Base-by-base conservation (phyloP, 2,888 invertebrate genomes). In the Pristionchus japonicus region DNA sequence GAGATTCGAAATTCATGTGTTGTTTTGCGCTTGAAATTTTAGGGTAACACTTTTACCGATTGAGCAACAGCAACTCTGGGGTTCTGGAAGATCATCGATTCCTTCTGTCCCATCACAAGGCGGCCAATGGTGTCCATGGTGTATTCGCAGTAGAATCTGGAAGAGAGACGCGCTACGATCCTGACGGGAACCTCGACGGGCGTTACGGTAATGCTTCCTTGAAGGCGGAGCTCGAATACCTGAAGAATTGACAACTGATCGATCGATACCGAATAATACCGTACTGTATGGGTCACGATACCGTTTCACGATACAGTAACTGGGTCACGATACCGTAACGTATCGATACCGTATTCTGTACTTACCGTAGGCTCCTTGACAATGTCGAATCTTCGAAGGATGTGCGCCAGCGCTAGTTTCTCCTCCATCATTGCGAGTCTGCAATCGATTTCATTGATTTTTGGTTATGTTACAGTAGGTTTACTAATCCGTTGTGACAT, bases 141-240 rank as follows among this genome's bases (percentile, higher is more conserved):
- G 80, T 87, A 87, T 20, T 87, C 87, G n/a, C 64, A 64, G 87
- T 57, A 87, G 87, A 80, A 80, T 34, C 87, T 87, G 40, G n/a
- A n/a, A n/a, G n/a, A n/a, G n/a, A n/a, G n/a, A n/a, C n/a, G n/a
- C n/a, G n/a, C n/a, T 6, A 83, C 57, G 23, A 83, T 83, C 83
- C 37, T 49, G 23, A 83, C 34, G 13, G 83, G 83, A 15, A 57
- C 57, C 31, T 83, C 83, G 34, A 52, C 34, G 2, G 83, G 83
- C 31, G 52, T 52, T 4, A 83, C 52, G 20, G 34, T 49, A 13
- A 83, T 34, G 3, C 52, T 37, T 9, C 82, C 82, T 27, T 82
- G 82, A 2, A 83, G 6, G 3, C 40, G 37, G 52, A 52, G 43
- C 47, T 80, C 80, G 15, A n/a, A n/a, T 47, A 27, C 37, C 70